Base-by-base conservation (phyloP, 2,113 vertebrate species). In the Geothlypis trichas region DNA sequence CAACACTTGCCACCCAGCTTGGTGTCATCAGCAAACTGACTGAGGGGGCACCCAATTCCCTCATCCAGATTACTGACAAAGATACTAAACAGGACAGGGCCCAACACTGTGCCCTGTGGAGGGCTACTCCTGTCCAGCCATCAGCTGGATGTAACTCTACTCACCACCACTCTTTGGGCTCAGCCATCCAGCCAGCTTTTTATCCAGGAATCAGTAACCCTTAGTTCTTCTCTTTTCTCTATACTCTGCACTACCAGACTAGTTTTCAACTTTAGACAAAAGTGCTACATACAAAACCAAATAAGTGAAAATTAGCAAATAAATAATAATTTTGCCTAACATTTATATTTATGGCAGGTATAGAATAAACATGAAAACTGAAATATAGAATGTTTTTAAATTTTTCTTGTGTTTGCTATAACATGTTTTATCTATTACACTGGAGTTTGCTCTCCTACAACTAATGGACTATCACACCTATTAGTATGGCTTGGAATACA, bases 1-100 rank as follows among this genome's bases (percentile, higher is more conserved):
- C 23, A 39, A 58, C 11, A 16, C 4, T 47, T 80, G 20, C 7
- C 1, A 0, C 21, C 5, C 4, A 73, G 4, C 16, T 6, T 68
- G 22, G 68, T 37, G 35, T 55, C 18, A 31, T 30, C n/a, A 67
- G 17, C 37, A 68, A 73, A 84, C 2, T n/a, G 11, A 57, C 7
- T 52, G 23, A 63, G 8, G 21, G 11, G 15, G 15, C 17, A 46
- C 31, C 68, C 1, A 2, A 35, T 18, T 20, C 42, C 23, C 23
- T 73, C 4, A 2, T 23, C 52, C 20, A 42, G 30, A 31, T 47
- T 11, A 21, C 6, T 37, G 23, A 37, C 24, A 63, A 61, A 87
- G 20, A 67, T 12, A 57, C 11, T 18, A 24, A 76, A 81, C 8
- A 58, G 35, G 33, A 52, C 26, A 23, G 12, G 35, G 12, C 8